phyloP scores from a whole-genome alignment of 1,140 invertebrate genomes.

The Drosophila athabasca region DNA sequence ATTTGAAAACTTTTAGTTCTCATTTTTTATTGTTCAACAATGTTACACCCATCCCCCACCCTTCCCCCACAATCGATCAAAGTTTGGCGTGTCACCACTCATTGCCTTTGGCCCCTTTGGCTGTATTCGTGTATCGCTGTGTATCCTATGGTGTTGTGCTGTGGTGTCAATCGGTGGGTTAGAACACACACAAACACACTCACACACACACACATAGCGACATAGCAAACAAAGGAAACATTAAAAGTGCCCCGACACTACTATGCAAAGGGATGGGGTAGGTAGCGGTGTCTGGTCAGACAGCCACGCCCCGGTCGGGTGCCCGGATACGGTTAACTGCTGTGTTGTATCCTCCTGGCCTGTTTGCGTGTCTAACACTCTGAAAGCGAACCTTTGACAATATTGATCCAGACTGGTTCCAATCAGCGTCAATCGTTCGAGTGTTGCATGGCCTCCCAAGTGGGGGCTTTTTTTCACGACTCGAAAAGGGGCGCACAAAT shows the following conservation, averaged over 20 bases:
- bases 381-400: slow-evolving; percentile 21
- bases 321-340: slow-evolving; percentile 16
- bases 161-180: slow-evolving; percentile 17
- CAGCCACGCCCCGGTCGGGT: slow-evolving; percentile 16
- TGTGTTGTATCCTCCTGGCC: slow-evolving; percentile 3
- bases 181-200: slow-evolving; percentile 32
- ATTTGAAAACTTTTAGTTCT: slow-evolving; percentile 68
- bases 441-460: slow-evolving; percentile 1
- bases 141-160: too few relatives aligned
- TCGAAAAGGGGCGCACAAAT: background rate
- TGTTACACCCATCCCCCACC: slow-evolving; percentile 13
- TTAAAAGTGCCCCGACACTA: slow-evolving; percentile 31
- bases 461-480: background rate
- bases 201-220: slow-evolving; percentile 51
- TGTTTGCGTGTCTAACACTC: slow-evolving; percentile 41
- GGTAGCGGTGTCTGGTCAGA: slow-evolving; percentile 8
- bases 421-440: slow-evolving; percentile 47
- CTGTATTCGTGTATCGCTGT: background rate
- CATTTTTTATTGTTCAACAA: slow-evolving; percentile 29
- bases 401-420: slow-evolving; percentile 35
- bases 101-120: slow-evolving; percentile 11
- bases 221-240: slow-evolving; percentile 52
- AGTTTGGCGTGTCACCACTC: slow-evolving; percentile 40
- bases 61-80: slow-evolving; percentile 28
- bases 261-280: slow-evolving; percentile 14